These are phyloP conservation scores for Clarias platycephalus DNA, from an alignment of 2,797 vertebrate genomes.

Conservation along the genomic window DNA sequence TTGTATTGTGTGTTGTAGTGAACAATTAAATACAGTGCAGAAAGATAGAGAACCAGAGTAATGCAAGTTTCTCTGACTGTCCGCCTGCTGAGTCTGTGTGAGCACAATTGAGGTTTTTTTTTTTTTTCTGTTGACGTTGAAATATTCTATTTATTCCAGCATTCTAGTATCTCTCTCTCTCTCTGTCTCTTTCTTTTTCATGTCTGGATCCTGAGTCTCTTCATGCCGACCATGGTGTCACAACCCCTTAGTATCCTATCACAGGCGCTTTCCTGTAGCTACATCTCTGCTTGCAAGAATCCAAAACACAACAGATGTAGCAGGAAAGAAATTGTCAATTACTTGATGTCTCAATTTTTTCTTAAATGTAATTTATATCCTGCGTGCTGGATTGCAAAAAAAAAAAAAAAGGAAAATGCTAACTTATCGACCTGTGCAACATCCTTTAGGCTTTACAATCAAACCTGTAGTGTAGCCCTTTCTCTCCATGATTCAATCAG, in stretches of 20 bases:
- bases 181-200: conserved; percentile 1
- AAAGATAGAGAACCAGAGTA: not conserved
- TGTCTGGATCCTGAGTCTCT: not conserved
- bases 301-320: not conserved
- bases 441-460: not conserved
- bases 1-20: not conserved
- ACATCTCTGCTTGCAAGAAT: not conserved
- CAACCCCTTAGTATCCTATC: not conserved
- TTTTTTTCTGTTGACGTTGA: not conserved
- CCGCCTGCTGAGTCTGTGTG: conserved; percentile 8
- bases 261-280: not conserved
- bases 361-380: not conserved
- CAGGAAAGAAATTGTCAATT: not conserved
- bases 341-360: not conserved
- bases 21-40: not conserved
- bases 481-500: too few relatives aligned
- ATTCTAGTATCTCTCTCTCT: conserved; percentile 16
- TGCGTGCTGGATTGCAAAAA: not conserved
- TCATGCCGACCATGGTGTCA: not conserved
- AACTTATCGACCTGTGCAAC: not conserved
- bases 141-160: not conserved
- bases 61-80: not conserved
- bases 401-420: not conserved
- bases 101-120: not conserved
- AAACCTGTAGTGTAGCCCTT: too few relatives aligned